Conservation (phyloP, 2,888 invertebrate genomes). For the Eupithecia subumbrata region DNA sequence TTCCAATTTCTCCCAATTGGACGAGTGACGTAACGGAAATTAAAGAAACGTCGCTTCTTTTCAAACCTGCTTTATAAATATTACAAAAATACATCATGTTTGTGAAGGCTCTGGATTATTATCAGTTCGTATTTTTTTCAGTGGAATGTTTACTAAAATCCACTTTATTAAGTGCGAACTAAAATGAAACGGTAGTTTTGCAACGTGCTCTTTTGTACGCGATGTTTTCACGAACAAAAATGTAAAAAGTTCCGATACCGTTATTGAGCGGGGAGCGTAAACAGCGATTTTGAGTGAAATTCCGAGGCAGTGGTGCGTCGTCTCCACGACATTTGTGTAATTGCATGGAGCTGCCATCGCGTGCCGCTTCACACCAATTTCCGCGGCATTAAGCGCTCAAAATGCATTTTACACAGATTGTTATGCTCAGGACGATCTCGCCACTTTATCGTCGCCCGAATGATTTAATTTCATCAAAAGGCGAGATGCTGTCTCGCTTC, state of each 20-base stretch:
- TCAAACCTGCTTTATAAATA: conserved; percentile 58
- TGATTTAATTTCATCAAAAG: conserved; percentile 50
- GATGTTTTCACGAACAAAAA: conserved; percentile 34
- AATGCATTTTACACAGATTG: conserved; percentile 77
- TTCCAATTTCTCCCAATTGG: conserved; percentile 79
- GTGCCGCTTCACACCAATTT: conserved; percentile 72
- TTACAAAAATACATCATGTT: conserved; percentile 40
- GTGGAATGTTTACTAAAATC: conserved; percentile 7
- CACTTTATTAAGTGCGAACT: conserved; percentile 16
- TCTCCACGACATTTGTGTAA: conserved; percentile 73
- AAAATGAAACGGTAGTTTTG: conserved; percentile 24
- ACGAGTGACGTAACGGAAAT: conserved; percentile 83
- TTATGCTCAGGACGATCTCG: conserved; percentile 65
- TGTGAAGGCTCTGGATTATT: conserved; percentile 41
- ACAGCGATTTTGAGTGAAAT: conserved; percentile 40
- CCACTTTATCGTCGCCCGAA: conserved; percentile 61
- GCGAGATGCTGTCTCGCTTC: conserved; percentile 1
- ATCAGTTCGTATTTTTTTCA: conserved; percentile 18
- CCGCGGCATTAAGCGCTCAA: conserved; percentile 74
- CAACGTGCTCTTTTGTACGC: conserved; percentile 26
- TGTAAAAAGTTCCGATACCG: conserved; percentile 36
- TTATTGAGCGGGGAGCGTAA: conserved; percentile 39
- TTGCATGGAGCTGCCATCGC: conserved; percentile 68
- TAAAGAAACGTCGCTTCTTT: conserved; percentile 73
- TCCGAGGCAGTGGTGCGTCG: conserved; percentile 49